A percentile compares a stretch with the other conserved stretches of the same genome.
These are phyloP conservation scores for Chloroclysta siterata DNA, from an alignment of 2,888 invertebrate genomes.

Conservation along the genomic window DNA sequence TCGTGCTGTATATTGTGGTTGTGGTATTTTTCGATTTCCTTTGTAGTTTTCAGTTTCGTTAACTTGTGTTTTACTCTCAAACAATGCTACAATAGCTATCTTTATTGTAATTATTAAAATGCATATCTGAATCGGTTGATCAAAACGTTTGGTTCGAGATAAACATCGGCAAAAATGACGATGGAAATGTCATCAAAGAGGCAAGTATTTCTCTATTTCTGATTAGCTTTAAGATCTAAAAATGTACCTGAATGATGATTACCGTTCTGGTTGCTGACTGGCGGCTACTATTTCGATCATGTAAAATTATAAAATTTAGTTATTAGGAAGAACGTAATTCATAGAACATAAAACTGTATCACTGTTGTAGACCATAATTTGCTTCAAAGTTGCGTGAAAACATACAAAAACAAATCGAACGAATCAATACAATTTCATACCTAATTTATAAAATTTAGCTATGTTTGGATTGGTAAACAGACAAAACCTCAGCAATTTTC, in stretches of 20 bases:
- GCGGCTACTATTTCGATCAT: constrained; percentile 32
- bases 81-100: constrained; percentile 20
- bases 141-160: constrained; percentile 48
- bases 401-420: constrained; percentile 7
- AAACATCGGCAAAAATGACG: constrained; percentile 71
- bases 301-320: constrained; percentile 6
- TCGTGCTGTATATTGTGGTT: constrained; percentile 40
- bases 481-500: neutral
- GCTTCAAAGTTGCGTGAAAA: neutral
- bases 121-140: constrained; percentile 57
- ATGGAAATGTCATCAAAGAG: constrained; percentile 81
- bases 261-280: constrained; percentile 27
- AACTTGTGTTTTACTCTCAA: constrained; percentile 12
- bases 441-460: constrained; percentile 2
- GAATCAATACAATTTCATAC: constrained; percentile 7
- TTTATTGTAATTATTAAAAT: constrained; percentile 46
- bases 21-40: constrained; percentile 43
- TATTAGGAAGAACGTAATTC: neutral
- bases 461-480: constrained; percentile 9
- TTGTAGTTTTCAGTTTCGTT: constrained; percentile 36
- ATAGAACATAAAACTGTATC: neutral
- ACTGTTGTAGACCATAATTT: constrained; percentile 18
- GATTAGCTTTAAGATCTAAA: constrained; percentile 10
- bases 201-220: constrained; percentile 56
- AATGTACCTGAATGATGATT: constrained; percentile 13